Evolutionary conservation across 2,797 vertebrate species (phyloP).

Genomic region (Ctenopoma multispine): DNA sequence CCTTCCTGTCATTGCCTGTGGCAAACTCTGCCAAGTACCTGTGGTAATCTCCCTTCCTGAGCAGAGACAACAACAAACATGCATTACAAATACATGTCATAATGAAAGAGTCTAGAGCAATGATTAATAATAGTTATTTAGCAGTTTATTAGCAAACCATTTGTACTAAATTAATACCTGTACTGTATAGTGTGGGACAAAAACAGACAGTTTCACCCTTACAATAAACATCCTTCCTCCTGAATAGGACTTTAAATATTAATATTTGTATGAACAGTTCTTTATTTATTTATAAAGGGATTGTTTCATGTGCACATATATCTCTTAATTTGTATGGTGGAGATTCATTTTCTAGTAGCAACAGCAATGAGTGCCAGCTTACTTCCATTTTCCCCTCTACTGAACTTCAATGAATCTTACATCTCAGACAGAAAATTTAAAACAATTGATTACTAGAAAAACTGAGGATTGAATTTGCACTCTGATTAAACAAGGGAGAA

Average conservation of each 20-base stretch:
- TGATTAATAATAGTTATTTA: too few species aligned
- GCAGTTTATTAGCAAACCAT: neutral
- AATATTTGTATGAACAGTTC: too few species aligned
- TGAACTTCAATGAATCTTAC: too few species aligned
- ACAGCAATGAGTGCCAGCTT: too few species aligned
- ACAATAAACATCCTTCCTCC: neutral
- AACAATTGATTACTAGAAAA: too few species aligned
- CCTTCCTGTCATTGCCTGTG: conserved; percentile 97
- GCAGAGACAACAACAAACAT: neutral
- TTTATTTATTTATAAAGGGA: neutral
- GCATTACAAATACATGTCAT: neutral
- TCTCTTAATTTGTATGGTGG: neutral
- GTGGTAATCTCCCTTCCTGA: conserved; percentile 99
- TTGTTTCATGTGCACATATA: neutral
- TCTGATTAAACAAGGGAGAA: neutral
- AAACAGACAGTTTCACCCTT: neutral
- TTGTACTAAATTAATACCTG: too few species aligned
- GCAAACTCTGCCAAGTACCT: conserved; percentile 98
- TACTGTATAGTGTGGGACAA: neutral
- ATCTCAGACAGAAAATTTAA: too few species aligned
- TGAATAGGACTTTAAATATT: neutral
- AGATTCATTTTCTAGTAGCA: neutral
- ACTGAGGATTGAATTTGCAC: too few species aligned
- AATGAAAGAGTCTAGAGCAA: neutral
- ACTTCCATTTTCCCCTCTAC: too few species aligned